Conservation (phyloP, 2,888 invertebrate species). For the Caenorhabditis panamensis region DNA sequence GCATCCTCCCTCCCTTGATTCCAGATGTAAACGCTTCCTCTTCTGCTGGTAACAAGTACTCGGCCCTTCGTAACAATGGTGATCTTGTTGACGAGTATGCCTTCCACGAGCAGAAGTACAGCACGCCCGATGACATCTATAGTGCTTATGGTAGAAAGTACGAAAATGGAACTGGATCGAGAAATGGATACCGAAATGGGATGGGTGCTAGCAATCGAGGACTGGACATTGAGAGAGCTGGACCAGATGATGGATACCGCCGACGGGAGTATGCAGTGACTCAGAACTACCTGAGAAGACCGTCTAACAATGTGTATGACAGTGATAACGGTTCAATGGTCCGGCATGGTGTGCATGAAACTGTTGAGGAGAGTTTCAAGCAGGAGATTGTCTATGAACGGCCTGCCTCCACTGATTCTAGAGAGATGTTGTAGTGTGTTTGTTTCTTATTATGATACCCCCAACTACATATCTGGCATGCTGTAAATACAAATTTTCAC, state of each 20-base stretch:
- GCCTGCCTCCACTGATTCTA: constrained; percentile 68
- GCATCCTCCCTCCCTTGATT: constrained; percentile 12
- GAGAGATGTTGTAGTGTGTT: constrained; percentile 67
- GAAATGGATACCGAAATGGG: constrained; percentile 46
- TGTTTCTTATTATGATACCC: background rate
- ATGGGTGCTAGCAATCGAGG: constrained; percentile 29
- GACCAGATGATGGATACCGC: constrained; percentile 57
- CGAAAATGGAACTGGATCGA: constrained; percentile 45
- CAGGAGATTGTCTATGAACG: constrained; percentile 78
- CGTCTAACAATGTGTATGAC: constrained; percentile 57
- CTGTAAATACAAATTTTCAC: constrained; percentile 44
- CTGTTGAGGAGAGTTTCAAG: constrained; percentile 78
- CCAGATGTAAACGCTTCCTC: constrained; percentile 31
- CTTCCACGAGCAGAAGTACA: constrained; percentile 65
- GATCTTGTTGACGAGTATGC: constrained; percentile 60
- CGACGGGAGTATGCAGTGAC: constrained; percentile 45
- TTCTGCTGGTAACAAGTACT: constrained; percentile 55
- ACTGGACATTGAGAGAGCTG: constrained; percentile 55
- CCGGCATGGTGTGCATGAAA: constrained; percentile 76
- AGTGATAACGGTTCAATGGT: constrained; percentile 65
- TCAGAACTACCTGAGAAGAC: constrained; percentile 57
- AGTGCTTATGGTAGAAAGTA: constrained; percentile 72
- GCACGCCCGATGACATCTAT: constrained; percentile 69
- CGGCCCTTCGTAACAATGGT: constrained; percentile 56
- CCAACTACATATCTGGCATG: constrained; percentile 40